phyloP scores from a whole-genome alignment of 2,888 invertebrate species.

The Hymenopus coronatus region DNA sequence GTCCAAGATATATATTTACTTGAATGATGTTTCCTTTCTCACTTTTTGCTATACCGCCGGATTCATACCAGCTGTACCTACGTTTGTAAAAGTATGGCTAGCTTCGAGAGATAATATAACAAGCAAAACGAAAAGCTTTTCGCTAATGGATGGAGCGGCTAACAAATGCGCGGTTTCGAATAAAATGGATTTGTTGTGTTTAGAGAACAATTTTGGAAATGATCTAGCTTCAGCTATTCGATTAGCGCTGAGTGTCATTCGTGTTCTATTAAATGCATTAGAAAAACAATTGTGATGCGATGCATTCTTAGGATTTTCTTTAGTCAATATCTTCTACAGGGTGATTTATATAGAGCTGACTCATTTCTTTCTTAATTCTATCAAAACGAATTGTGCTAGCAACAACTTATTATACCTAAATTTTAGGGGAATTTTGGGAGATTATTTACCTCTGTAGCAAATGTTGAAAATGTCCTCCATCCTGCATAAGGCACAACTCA shows the following conservation, averaged over 20 bases:
- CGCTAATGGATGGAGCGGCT: background rate
- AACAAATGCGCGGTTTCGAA: background rate
- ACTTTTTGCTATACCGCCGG: background rate
- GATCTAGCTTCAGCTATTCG: background rate
- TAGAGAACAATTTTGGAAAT: background rate
- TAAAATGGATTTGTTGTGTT: background rate
- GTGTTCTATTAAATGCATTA: background rate
- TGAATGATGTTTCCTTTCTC: background rate
- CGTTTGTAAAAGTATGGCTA: background rate
- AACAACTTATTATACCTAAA: no score
- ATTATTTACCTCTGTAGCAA: no score
- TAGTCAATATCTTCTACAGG: no score
- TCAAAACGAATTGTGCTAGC: no score
- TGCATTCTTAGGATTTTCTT: no score
- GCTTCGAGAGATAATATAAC: background rate
- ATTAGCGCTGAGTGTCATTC: background rate
- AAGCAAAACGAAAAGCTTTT: background rate
- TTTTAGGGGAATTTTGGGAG: no score
- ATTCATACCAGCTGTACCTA: no score
- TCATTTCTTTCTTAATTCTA: no score
- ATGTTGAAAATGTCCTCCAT: no score
- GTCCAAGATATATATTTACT: background rate
- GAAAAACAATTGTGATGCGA: no score
- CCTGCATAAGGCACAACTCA: no score
- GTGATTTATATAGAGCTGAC: no score